Percentiles rank a stretch among this genome's conserved stretches.
These are phyloP conservation scores for Agrotis exclamationis DNA, from an alignment of 2,888 invertebrate genomes.

Conservation along the genomic window DNA sequence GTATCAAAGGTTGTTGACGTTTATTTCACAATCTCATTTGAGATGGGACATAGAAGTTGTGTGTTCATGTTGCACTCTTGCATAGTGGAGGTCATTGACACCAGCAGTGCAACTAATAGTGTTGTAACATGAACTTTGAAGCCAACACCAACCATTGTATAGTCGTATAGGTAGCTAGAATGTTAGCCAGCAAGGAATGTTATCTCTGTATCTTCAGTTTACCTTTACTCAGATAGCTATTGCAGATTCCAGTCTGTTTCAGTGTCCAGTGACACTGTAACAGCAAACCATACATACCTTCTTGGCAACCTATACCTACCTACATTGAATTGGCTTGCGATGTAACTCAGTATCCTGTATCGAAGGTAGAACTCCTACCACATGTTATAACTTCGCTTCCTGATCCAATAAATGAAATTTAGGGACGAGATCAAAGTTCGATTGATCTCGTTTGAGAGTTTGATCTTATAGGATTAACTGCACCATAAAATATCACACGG, in stretches of 20 bases:
- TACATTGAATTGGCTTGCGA: not conserved
- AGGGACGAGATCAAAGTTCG: slow-evolving; percentile 7
- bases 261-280: slow-evolving; percentile 13
- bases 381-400: not conserved
- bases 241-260: slow-evolving; percentile 4
- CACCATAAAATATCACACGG: not conserved
- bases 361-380: not conserved
- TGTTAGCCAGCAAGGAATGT: slow-evolving; percentile 6
- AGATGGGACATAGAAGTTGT: slow-evolving; percentile 39
- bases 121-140: slow-evolving; percentile 33
- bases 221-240: slow-evolving; percentile 5
- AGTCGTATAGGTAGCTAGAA: slow-evolving; percentile 6
- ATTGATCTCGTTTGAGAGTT: slow-evolving; percentile 1
- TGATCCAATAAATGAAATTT: not conserved
- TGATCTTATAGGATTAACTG: not conserved
- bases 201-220: slow-evolving; percentile 29
- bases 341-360: not conserved
- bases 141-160: not conserved
- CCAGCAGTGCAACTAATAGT: slow-evolving; percentile 29
- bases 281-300: not conserved
- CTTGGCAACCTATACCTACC: not conserved
- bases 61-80: slow-evolving; percentile 47
- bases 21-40: slow-evolving; percentile 48
- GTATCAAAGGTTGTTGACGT: slow-evolving; percentile 65
- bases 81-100: slow-evolving; percentile 62